Conservation (phyloP, 2,888 invertebrate species). For the Augiades crinisus region DNA sequence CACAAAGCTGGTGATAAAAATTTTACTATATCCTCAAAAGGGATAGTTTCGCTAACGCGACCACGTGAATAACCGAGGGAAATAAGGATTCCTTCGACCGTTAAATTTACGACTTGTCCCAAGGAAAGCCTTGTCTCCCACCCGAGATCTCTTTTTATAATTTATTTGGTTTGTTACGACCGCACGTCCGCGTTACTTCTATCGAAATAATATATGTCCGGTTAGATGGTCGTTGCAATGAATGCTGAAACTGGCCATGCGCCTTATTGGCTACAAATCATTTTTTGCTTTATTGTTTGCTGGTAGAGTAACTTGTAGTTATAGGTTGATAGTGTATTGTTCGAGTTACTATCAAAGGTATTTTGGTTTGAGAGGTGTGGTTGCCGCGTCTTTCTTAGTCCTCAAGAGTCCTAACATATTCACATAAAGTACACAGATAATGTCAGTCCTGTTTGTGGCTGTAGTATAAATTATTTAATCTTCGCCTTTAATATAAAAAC, state of each 20-base stretch:
- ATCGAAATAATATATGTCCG: slow-evolving; percentile 47
- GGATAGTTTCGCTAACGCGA: slow-evolving; percentile 65
- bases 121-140: slow-evolving; percentile 66
- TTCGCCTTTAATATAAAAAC: too few species aligned
- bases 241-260: neutral
- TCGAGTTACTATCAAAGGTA: too few species aligned
- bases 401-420: too few species aligned
- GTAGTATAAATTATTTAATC: too few species aligned
- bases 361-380: too few species aligned
- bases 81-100: slow-evolving; percentile 75
- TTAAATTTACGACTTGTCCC: slow-evolving; percentile 80
- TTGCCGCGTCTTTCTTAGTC: too few species aligned
- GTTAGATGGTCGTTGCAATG: slow-evolving; percentile 1
- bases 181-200: slow-evolving; percentile 52
- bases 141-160: slow-evolving; percentile 74
- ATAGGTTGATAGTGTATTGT: too few species aligned
- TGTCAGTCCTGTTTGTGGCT: too few species aligned
- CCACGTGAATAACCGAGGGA: slow-evolving; percentile 68
- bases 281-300: too few species aligned
- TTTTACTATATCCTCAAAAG: slow-evolving; percentile 66
- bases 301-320: too few species aligned
- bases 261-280: neutral
- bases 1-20: slow-evolving; percentile 39
- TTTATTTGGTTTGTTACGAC: slow-evolving; percentile 75
- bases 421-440: too few species aligned